A percentile compares a stretch with the other conserved stretches of the same genome.
These are phyloP conservation scores for Pimpla rufipes DNA, from an alignment of 2,888 invertebrate species.

Conservation along the genomic window DNA sequence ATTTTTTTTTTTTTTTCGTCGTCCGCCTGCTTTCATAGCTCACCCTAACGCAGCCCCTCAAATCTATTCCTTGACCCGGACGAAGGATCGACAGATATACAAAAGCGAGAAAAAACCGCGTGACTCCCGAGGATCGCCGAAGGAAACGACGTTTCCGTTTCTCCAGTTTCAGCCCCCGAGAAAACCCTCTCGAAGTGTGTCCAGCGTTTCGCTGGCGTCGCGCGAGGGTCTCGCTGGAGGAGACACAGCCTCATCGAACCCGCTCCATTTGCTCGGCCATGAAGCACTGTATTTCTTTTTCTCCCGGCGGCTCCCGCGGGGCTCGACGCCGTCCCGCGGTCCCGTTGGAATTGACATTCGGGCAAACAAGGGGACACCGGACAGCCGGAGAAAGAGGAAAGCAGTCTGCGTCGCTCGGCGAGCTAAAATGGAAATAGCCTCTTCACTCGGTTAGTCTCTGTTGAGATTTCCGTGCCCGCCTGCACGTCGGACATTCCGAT, in stretches of 20 bases:
- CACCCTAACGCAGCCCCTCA: slow-evolving; percentile 17
- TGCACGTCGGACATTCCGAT: slow-evolving; percentile 1
- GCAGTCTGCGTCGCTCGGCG: slow-evolving; percentile 21
- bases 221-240: slow-evolving; percentile 23
- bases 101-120: slow-evolving; percentile 6
- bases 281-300: slow-evolving; percentile 42
- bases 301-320: slow-evolving; percentile 43
- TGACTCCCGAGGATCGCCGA: slow-evolving; percentile 25
- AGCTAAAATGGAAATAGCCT: slow-evolving; percentile 59
- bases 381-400: slow-evolving; percentile 18
- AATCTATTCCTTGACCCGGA: slow-evolving; percentile 9
- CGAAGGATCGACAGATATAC: slow-evolving; percentile 24
- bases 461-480: slow-evolving; percentile 47
- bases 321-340: slow-evolving; percentile 45
- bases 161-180: slow-evolving; percentile 1
- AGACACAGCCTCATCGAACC: slow-evolving; percentile 31
- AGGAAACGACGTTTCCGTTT: slow-evolving; percentile 15
- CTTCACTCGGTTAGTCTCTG: slow-evolving; percentile 41
- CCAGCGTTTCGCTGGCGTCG: slow-evolving; percentile 30
- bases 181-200: slow-evolving; percentile 30
- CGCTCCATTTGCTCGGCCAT: slow-evolving; percentile 27
- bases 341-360: slow-evolving; percentile 47
- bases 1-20: slow-evolving; percentile 13
- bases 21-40: slow-evolving; percentile 2
- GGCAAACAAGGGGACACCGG: slow-evolving; percentile 23